A percentile compares a stretch with the other conserved stretches of the same genome.
These are phyloP conservation scores for Chascanopsetta lugubris DNA, from an alignment of 2,113 vertebrate genomes.

Conservation along the genomic window DNA sequence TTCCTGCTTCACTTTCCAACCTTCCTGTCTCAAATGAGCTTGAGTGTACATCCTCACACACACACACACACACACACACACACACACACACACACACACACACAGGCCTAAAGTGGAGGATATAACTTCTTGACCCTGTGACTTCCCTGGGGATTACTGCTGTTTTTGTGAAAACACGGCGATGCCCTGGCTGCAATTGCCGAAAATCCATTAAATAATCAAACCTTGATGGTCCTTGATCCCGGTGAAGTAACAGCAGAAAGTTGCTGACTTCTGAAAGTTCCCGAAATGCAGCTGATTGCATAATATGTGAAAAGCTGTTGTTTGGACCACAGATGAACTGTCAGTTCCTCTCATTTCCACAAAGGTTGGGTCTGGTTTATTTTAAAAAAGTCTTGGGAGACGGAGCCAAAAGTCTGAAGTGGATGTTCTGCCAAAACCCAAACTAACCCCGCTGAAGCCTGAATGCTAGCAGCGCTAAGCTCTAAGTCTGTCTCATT, in stretches of 20 bases:
- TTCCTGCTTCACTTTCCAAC: conserved; percentile 55
- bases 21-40: conserved; percentile 47
- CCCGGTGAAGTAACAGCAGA: not conserved
- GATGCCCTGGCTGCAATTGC: conserved; percentile 7
- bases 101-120: conserved; percentile 3
- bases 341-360: not conserved
- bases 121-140: conserved; percentile 12
- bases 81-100: not conserved
- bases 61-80: not conserved
- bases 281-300: not conserved
- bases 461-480: not conserved
- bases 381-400: conserved; percentile 13
- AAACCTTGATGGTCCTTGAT: not conserved
- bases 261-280: conserved; percentile 4
- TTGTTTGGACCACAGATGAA: conserved; percentile 16
- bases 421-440: not conserved
- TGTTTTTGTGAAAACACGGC: conserved; percentile 15
- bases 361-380: conserved; percentile 22
- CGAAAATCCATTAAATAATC: conserved; percentile 30
- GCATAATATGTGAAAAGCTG: not conserved
- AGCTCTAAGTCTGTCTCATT: conserved; percentile 6
- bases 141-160: conserved; percentile 9
- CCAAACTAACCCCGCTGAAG: not conserved
- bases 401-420: conserved; percentile 27
- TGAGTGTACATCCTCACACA: conserved; percentile 4